These are phyloP conservation scores for Strix aluco DNA, from an alignment of 2,113 vertebrate genomes.

Conservation along the genomic window DNA sequence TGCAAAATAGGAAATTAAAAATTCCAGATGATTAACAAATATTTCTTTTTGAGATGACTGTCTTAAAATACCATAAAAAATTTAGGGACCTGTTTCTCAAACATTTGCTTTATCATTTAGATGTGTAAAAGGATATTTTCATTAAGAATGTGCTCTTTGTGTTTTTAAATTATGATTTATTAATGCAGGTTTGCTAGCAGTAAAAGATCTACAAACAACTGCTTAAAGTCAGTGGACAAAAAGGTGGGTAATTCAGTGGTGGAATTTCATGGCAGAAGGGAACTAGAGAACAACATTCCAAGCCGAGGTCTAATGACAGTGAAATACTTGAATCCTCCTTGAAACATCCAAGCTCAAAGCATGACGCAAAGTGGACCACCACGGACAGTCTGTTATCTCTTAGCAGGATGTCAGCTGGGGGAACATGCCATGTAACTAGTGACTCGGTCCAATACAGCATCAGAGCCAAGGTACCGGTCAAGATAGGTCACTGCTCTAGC, in stretches of 20 bases:
- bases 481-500: background rate
- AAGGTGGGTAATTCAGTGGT: background rate
- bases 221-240: background rate
- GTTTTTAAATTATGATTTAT: conserved; percentile 2
- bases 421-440: background rate
- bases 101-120: background rate
- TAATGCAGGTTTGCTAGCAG: background rate
- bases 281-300: background rate
- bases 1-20: conserved; percentile 69
- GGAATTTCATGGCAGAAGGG: rapidly evolving
- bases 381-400: background rate
- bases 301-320: background rate
- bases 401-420: background rate
- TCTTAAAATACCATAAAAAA: conserved; percentile 8
- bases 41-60: conserved; percentile 48
- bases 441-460: background rate
- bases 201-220: background rate
- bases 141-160: background rate
- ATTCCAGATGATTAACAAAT: conserved; percentile 58
- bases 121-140: background rate
- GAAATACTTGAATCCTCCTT: background rate
- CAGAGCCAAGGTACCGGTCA: rapidly evolving
- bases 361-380: background rate
- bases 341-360: background rate
- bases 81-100: background rate